phyloP scores from a whole-genome alignment of 1,140 invertebrate genomes.

The Pseudobourletiella spinata region DNA sequence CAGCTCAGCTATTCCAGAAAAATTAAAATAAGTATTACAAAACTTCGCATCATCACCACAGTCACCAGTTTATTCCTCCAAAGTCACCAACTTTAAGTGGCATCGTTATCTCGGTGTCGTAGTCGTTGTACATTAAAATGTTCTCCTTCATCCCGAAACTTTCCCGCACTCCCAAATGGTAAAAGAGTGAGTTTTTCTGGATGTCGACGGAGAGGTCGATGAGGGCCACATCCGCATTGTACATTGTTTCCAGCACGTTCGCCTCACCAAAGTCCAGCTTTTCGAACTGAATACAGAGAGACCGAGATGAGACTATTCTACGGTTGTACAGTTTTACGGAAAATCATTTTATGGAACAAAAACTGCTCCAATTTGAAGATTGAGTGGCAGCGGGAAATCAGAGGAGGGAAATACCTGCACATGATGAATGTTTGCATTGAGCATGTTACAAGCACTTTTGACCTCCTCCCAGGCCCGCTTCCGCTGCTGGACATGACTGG shows the following conservation, averaged over 20 bases:
- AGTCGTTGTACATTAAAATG: constrained; percentile 86
- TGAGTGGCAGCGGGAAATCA: too few species aligned
- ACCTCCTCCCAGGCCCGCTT: constrained; percentile 76
- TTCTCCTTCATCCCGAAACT: constrained; percentile 99
- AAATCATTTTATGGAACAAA: too few species aligned
- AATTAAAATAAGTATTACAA: too few species aligned
- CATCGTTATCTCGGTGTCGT: constrained; percentile 72
- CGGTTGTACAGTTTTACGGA: too few species aligned
- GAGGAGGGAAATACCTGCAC: constrained; percentile 65
- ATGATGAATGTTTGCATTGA: constrained; percentile 70
- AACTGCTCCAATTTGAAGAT: too few species aligned
- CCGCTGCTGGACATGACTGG: constrained; percentile 59
- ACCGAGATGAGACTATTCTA: constrained; percentile 6
- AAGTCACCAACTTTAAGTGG: constrained; percentile 72
- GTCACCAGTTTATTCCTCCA: too few species aligned
- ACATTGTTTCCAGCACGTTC: constrained; percentile 74
- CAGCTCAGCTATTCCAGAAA: constrained; percentile 66
- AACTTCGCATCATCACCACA: too few species aligned
- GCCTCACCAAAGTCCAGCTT: constrained; percentile 78
- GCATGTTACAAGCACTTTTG: constrained; percentile 62
- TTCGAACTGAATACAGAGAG: constrained; percentile 55
- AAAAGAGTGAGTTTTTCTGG: constrained; percentile 82
- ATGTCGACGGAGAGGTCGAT: constrained; percentile 86
- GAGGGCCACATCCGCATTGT: constrained; percentile 95
- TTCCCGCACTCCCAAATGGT: constrained; percentile 94